Percentiles rank a stretch among this genome's conserved stretches.
phyloP scores from a whole-genome alignment of 2,113 vertebrate species.

The Orcinus orca region DNA sequence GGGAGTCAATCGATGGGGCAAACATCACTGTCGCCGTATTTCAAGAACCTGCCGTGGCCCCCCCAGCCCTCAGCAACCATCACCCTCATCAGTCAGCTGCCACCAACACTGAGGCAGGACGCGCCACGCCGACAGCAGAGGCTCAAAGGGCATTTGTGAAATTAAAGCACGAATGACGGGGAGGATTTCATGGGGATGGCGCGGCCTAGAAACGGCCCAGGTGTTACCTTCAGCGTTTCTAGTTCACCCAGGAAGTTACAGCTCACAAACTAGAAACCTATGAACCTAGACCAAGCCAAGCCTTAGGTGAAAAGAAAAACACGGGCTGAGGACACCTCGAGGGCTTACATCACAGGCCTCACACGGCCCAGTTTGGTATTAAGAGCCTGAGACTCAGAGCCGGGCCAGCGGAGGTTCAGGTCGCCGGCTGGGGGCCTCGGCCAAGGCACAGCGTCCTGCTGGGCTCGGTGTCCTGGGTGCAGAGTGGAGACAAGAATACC shows the following conservation, averaged over 20 bases:
- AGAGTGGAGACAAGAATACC: not conserved
- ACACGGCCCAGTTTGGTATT: rapidly evolving
- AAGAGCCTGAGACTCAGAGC: not conserved
- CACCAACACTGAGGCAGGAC: too few species aligned
- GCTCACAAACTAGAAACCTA: not conserved
- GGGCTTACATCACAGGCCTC: not conserved
- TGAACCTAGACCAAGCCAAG: not conserved
- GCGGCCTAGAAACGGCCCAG: not conserved
- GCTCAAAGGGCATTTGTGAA: not conserved
- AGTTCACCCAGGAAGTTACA: not conserved
- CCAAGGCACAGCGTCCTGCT: not conserved
- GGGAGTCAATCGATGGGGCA: too few species aligned
- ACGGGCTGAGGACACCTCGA: not conserved
- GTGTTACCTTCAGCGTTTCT: not conserved
- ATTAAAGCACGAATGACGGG: not conserved
- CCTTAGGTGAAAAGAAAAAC: not conserved
- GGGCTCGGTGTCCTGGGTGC: not conserved
- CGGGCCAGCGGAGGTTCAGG: not conserved
- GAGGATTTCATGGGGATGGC: rapidly evolving
- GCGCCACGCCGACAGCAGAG: not conserved
- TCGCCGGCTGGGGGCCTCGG: not conserved
- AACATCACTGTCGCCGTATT: too few species aligned
- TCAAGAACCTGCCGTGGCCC: too few species aligned
- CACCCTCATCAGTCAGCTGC: too few species aligned
- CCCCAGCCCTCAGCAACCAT: too few species aligned